phyloP scores from a whole-genome alignment of 1,140 invertebrate species.

The Physella acuta region DNA sequence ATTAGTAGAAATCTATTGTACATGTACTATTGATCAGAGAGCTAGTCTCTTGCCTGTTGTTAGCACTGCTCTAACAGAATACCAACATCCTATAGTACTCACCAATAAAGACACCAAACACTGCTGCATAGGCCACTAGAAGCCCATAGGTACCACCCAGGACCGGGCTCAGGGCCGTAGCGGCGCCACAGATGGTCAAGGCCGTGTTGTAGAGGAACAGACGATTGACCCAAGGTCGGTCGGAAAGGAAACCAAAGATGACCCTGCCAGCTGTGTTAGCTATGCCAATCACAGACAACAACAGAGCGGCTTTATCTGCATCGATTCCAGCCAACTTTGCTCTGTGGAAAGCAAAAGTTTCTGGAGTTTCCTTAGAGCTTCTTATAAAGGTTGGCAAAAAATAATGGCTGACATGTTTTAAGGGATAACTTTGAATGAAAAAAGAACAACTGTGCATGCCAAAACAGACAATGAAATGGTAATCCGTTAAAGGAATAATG shows the following conservation, averaged over 20 bases:
- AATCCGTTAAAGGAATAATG: no score
- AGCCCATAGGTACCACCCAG: conserved; percentile 69
- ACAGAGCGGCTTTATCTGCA: conserved; percentile 75
- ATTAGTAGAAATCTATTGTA: no score
- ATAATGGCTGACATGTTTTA: no score
- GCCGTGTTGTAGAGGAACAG: conserved; percentile 85
- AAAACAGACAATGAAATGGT: no score
- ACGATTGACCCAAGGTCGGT: conserved; percentile 57
- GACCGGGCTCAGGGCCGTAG: conserved; percentile 75
- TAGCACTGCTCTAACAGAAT: background rate
- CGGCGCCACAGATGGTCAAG: conserved; percentile 76
- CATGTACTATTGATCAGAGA: no score
- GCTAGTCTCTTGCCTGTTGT: no score
- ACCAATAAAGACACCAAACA: conserved; percentile 82
- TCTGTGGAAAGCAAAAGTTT: no score
- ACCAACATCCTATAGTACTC: conserved; percentile 23
- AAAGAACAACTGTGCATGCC: no score
- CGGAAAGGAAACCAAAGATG: conserved; percentile 61
- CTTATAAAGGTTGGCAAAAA: no score
- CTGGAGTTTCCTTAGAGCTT: no score
- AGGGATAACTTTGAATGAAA: no score
- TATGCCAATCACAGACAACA: conserved; percentile 88
- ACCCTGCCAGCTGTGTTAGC: conserved; percentile 65
- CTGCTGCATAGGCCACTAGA: conserved; percentile 75
- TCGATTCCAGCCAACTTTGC: conserved; percentile 62